A percentile compares a stretch with the other conserved stretches of the same genome.
phyloP scores from a whole-genome alignment of 2,113 vertebrate species.

The Crotophaga sulcirostris region DNA sequence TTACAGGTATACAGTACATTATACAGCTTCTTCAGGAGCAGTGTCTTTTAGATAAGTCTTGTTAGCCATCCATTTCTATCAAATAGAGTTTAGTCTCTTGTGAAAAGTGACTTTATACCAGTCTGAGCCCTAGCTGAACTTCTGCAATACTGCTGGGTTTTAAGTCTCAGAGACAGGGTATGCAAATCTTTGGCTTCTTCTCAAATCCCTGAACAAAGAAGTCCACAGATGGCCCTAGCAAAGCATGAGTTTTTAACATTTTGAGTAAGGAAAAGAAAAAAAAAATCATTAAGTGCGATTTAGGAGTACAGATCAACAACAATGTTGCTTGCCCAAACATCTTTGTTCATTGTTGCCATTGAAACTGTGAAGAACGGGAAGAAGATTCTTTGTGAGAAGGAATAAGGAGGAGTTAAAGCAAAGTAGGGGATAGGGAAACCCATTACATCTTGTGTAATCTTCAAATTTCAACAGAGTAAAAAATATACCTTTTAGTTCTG shows the following conservation, averaged over 20 bases:
- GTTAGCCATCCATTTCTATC: background rate
- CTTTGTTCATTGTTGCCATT: background rate
- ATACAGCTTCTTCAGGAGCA: background rate
- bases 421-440: background rate
- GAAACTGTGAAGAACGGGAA: conserved; percentile 2
- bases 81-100: background rate
- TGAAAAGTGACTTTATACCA: conserved; percentile 10
- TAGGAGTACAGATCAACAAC: background rate
- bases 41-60: background rate
- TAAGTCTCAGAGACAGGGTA: background rate
- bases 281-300: conserved; percentile 2
- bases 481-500: background rate
- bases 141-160: background rate
- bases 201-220: conserved; percentile 25
- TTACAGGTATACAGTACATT: background rate
- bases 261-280: conserved; percentile 20
- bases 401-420: background rate
- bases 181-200: background rate
- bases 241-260: background rate
- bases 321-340: background rate
- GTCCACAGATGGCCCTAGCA: background rate
- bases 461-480: background rate
- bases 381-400: background rate
- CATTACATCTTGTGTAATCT: background rate
- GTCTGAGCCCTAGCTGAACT: background rate